Base-by-base conservation (phyloP, 1,140 invertebrate genomes). In the Chrysoperla carnea region DNA sequence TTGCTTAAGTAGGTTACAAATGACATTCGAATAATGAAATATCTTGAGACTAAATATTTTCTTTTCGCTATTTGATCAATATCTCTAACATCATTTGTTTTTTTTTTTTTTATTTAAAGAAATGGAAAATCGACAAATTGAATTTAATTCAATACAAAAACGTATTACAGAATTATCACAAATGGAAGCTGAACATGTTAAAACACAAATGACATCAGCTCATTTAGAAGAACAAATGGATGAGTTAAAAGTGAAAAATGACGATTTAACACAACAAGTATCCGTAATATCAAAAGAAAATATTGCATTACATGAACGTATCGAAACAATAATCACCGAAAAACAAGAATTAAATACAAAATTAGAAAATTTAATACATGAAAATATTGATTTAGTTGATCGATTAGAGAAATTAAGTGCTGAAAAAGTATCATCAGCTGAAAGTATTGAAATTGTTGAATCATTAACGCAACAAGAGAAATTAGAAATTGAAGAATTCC, bases 211-310 rank as follows among this genome's bases (percentile, higher is more conserved):
- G 50, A 78, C 75, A 48, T 67, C 70, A 6, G 77, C 78, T 9
- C 75, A 81, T 49, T 55, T 81, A 43, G 72, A 78, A 56, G 78
- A 81, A 54, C 71, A 79, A 55, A 56, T 78, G 12, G 76, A 79
- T 50, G 50, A 59, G 23, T 45, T 68, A 3, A 62, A 62, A 33
- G 57, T 54, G 6, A 59, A 64, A 47, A 69, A 69, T 48, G 66
- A 63, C 31, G 64, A 70, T 50, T 48, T 70, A 1, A 12, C 49
- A 11, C 59, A 64, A n/a, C 61, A 71, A 27, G 61, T 73, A 31
- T 64, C 75, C 33, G 53, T 50, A 46, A 48, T 74, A 23, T 61
- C 61, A 37, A 52, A 67, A 41, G 70, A 75, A 48, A 73, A 73
- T 52, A 57, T 65, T 14, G 61, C 67, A 27, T 46, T 75, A 11